These are phyloP conservation scores for Spilarctia lutea DNA, from an alignment of 2,888 invertebrate genomes.

Conservation along the genomic window DNA sequence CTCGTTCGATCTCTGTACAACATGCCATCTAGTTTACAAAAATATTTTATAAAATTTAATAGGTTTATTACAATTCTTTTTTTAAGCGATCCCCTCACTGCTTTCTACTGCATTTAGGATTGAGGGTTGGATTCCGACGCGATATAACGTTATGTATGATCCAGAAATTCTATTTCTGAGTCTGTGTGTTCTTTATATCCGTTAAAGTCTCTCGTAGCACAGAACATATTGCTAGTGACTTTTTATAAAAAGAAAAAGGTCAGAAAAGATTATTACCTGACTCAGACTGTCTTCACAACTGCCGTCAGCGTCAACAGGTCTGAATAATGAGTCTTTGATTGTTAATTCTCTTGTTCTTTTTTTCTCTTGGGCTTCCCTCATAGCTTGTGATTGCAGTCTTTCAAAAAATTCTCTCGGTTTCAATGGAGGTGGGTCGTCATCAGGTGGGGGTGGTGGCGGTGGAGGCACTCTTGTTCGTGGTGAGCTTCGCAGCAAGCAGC, in stretches of 20 bases:
- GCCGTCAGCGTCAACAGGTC: slow-evolving; percentile 77
- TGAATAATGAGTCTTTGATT: slow-evolving; percentile 72
- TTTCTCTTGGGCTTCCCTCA: slow-evolving; percentile 78
- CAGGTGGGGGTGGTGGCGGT: slow-evolving; percentile 80
- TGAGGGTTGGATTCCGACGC: not conserved
- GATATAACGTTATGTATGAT: not conserved
- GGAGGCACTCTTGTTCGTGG: slow-evolving; percentile 79
- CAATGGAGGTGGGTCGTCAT: slow-evolving; percentile 82
- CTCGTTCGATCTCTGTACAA: slow-evolving; percentile 48
- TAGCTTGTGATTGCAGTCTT: slow-evolving; percentile 81
- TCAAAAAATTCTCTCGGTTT: slow-evolving; percentile 86
- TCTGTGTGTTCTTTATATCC: not conserved
- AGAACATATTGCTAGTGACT: too few relatives aligned
- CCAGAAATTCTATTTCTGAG: not conserved
- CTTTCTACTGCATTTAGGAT: not conserved
- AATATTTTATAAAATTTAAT: slow-evolving; percentile 44
- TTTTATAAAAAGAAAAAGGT: not conserved
- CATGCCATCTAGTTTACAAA: slow-evolving; percentile 68
- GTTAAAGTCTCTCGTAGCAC: not conserved
- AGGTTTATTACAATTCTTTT: not conserved
- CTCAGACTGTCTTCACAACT: slow-evolving; percentile 83
- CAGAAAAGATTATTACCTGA: slow-evolving; percentile 69
- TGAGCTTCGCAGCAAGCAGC: slow-evolving; percentile 77
- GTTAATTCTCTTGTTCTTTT: slow-evolving; percentile 68
- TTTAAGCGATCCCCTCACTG: too few relatives aligned